Percentiles rank a stretch among this genome's conserved stretches.
phyloP scores from a whole-genome alignment of 2,888 invertebrate species.

The Nemotelus nigrinus region DNA sequence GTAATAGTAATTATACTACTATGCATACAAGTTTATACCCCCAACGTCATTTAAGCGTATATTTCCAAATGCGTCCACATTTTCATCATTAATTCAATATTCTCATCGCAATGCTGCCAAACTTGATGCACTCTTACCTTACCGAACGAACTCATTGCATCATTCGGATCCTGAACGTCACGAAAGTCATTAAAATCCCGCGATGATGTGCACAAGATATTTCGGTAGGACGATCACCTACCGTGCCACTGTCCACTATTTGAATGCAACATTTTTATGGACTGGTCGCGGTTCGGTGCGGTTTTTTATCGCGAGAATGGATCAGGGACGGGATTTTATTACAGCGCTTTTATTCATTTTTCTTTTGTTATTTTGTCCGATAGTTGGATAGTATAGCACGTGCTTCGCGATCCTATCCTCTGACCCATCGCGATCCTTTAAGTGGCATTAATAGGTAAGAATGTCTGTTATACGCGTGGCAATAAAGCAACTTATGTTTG shows the following conservation, averaged over 20 bases:
- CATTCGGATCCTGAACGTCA: too few species aligned
- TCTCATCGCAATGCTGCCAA: too few species aligned
- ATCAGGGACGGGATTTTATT: slow-evolving; percentile 36
- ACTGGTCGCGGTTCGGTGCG: slow-evolving; percentile 36
- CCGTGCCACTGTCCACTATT: slow-evolving; percentile 10
- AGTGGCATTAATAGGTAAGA: slow-evolving; percentile 29
- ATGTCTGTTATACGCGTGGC: background rate
- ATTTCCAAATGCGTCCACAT: too few species aligned
- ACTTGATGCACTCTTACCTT: too few species aligned
- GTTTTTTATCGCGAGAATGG: slow-evolving; percentile 2
- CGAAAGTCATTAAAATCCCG: background rate
- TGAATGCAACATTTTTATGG: background rate
- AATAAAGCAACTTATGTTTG: slow-evolving; percentile 27
- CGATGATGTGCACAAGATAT: slow-evolving; percentile 1
- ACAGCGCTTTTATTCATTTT: background rate
- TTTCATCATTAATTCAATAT: too few species aligned
- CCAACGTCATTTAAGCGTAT: too few species aligned
- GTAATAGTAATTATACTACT: too few species aligned
- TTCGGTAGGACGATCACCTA: too few species aligned
- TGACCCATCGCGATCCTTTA: slow-evolving; percentile 26
- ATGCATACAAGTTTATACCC: too few species aligned
- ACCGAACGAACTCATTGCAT: too few species aligned
- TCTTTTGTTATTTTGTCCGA: slow-evolving; percentile 12
- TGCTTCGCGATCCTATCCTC: background rate
- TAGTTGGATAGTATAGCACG: background rate